Base-by-base conservation (phyloP, 2,888 invertebrate species). In the Amiota communis region DNA sequence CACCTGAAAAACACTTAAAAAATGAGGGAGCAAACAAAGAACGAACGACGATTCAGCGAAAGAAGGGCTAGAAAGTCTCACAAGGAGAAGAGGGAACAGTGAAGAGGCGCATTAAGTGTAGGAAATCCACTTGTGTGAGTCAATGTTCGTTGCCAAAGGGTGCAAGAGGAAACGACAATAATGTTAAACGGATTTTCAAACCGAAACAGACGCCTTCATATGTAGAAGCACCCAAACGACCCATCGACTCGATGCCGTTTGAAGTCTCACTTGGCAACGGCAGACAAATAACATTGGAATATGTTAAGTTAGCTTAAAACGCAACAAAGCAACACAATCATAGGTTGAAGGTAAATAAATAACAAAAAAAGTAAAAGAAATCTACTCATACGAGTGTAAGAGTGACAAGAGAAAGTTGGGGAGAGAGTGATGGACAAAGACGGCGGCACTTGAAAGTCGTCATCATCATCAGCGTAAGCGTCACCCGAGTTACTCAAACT, bases 81-180 rank as follows among this genome's bases (percentile, higher is more conserved):
- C 4, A 4, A 53, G 12, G n/a, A 53, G n/a, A 53, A 53, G 53
- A n/a, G n/a, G 53, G n/a, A 53, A 53, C 12, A 9, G n/a, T n/a
- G 53, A 53, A 53, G 8, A 53, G 53, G 53, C 53, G 17, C 3
- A 46, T 63, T 36, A 63, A 63, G 46, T 63, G 63, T 46, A 63
- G 63, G 63, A 63, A 63, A 63, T 63, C 63, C 63, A 63, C 63
- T 63, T 63, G 63, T 63, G 46, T 13, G 63, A 23, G 63, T 63
- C 63, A n/a, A n/a, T n/a, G n/a, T n/a, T n/a, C n/a, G 15, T 20
- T 15, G 20, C 59, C 17, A 17, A 20, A 51, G 53, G 3, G 53
- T 57, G 8, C 11, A n/a, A n/a, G 57, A 57, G 17, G 59, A 15
- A 46, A 63, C 63, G 46, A 46, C 63, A 63, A 36, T 63, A 63